Evolutionary conservation across 2,888 invertebrate genomes (phyloP).

Genomic region (Flabesymbios commensalis): DNA sequence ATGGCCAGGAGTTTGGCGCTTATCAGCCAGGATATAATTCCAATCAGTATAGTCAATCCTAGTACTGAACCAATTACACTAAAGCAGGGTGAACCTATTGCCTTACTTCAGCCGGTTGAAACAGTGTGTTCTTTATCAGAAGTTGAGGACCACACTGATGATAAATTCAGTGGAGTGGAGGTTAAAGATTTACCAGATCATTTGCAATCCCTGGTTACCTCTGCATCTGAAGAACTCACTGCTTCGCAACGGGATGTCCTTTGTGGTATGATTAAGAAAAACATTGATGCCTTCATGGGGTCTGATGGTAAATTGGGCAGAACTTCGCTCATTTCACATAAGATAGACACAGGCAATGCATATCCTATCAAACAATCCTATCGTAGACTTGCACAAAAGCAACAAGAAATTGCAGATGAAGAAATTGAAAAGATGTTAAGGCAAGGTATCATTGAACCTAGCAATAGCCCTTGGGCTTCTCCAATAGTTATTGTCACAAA

Average conservation of each 20-base stretch:
- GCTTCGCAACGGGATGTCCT: neutral
- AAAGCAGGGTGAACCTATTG: neutral
- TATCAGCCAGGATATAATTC: neutral
- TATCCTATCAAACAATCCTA: neutral
- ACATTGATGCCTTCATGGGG: neutral
- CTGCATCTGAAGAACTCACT: neutral
- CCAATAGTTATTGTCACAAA: conserved; percentile 16
- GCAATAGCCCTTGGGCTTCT: conserved; percentile 5
- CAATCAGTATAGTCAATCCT: neutral
- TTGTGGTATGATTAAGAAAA: neutral
- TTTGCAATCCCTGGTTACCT: neutral
- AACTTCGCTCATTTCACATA: neutral
- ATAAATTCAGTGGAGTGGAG: neutral
- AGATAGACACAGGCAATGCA: conserved; percentile 5
- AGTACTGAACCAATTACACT: neutral
- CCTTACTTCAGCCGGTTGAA: neutral
- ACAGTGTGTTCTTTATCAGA: neutral
- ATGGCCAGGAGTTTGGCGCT: neutral
- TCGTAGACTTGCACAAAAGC: neutral
- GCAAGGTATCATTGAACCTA: conserved; percentile 9
- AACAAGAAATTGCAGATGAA: neutral
- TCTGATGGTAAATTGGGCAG: conserved; percentile 1
- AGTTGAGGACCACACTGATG: neutral
- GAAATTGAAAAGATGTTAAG: neutral
- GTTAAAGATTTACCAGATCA: neutral